These are phyloP conservation scores for Cladorhizidae sp. DNA, from an alignment of 37 sponge, comb jelly and placozoan species.

Conservation along the genomic window DNA sequence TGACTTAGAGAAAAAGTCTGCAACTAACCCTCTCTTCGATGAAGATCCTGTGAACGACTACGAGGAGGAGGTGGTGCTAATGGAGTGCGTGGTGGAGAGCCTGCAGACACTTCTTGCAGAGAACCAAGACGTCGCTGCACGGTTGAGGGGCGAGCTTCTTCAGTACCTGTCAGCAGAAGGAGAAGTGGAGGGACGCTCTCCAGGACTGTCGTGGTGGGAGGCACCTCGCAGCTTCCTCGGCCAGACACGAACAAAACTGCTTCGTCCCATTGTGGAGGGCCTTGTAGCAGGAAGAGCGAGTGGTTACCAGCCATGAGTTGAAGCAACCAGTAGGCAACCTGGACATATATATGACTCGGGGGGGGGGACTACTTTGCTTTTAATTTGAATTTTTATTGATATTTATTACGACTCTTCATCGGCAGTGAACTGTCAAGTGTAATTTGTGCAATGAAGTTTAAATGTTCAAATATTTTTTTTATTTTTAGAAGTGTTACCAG, in stretches of 20 bases:
- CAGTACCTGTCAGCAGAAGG: background rate
- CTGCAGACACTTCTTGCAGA: constrained; percentile 9
- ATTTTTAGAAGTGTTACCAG: no score
- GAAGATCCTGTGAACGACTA: constrained; percentile 69
- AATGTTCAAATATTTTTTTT: no score
- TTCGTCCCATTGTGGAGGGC: background rate
- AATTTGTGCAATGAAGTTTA: no score
- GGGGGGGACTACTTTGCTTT: no score
- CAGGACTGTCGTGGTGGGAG: background rate
- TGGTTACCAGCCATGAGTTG: no score
- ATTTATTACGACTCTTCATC: no score
- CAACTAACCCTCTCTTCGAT: constrained; percentile 47
- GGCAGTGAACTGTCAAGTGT: no score
- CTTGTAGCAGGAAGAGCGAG: no score
- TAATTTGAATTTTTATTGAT: no score
- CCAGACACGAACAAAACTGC: background rate
- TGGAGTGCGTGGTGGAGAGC: constrained; percentile 2
- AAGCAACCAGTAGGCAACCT: no score
- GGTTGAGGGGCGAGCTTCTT: background rate
- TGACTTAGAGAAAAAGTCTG: background rate
- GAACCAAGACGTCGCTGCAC: background rate
- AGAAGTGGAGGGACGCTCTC: background rate
- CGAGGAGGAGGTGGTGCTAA: constrained; percentile 37
- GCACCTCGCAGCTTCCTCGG: background rate
- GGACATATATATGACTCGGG: no score